phyloP scores from a whole-genome alignment of 2,113 vertebrate genomes.

The Caranx melampygus region DNA sequence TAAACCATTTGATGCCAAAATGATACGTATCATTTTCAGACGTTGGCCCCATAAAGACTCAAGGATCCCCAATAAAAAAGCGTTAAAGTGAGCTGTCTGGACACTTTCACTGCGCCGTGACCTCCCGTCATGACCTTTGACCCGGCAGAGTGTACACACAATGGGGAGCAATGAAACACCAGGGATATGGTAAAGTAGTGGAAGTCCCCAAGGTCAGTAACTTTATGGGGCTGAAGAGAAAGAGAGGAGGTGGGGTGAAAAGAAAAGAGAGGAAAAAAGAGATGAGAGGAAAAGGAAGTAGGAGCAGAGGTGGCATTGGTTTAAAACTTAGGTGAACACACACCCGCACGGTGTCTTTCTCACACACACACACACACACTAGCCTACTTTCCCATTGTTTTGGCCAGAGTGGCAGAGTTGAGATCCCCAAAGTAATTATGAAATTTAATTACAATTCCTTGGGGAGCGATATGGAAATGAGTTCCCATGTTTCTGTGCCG shows the following conservation, averaged over 20 bases:
- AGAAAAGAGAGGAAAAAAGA: conserved; percentile 18
- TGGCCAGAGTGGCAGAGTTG: conserved; percentile 39
- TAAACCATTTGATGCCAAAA: conserved; percentile 68
- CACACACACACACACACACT: conserved; percentile 39
- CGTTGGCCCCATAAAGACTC: conserved; percentile 54
- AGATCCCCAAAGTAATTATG: conserved; percentile 81
- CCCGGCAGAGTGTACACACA: conserved; percentile 69
- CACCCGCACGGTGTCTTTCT: background rate
- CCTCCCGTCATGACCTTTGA: conserved; percentile 66
- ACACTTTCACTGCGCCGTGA: conserved; percentile 67
- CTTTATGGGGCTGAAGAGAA: conserved; percentile 56
- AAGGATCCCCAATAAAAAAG: conserved; percentile 62
- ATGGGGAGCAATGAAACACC: conserved; percentile 76
- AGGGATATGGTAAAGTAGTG: conserved; percentile 65
- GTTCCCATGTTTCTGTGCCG: conserved; percentile 56
- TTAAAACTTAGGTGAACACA: conserved; percentile 10
- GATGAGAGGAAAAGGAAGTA: conserved; percentile 48
- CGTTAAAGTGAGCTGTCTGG: conserved; percentile 75
- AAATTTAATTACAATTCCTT: conserved; percentile 80
- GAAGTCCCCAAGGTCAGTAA: conserved; percentile 69
- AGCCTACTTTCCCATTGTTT: conserved; percentile 72
- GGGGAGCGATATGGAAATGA: conserved; percentile 70
- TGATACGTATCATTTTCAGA: conserved; percentile 69
- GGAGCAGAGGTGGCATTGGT: conserved; percentile 3
- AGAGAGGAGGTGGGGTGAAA: background rate